A percentile compares a stretch with the other conserved stretches of the same genome.
These are phyloP conservation scores for Lissocephala sabroskyi DNA, from an alignment of 2,888 invertebrate genomes.

Conservation along the genomic window DNA sequence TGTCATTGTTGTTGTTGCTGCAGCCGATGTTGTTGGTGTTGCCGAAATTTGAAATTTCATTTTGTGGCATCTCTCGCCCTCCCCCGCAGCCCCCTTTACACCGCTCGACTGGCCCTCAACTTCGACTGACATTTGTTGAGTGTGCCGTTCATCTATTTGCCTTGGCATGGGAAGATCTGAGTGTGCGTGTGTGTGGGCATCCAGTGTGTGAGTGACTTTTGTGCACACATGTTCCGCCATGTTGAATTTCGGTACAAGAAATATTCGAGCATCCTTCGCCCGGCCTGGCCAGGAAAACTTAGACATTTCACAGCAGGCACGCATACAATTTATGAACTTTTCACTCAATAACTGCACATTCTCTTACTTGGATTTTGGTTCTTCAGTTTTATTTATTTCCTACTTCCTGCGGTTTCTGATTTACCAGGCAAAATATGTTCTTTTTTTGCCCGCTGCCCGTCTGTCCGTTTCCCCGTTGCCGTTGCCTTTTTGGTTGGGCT, in stretches of 20 bases:
- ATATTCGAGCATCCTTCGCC: constrained; percentile 11
- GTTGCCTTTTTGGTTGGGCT: no score
- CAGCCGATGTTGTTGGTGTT: constrained; percentile 15
- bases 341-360: neutral
- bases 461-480: no score
- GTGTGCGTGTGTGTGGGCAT: no score
- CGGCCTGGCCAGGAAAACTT: constrained; percentile 39
- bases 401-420: constrained; percentile 17
- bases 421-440: constrained; percentile 15
- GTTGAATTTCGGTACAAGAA: constrained; percentile 14
- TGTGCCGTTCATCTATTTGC: constrained; percentile 16
- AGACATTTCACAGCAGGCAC: constrained; percentile 24
- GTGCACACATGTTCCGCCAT: constrained; percentile 24
- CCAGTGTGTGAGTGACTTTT: neutral
- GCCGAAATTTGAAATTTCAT: constrained; percentile 46
- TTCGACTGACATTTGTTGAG: constrained; percentile 27
- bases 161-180: no score
- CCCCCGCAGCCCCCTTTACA: no score
- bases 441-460: no score
- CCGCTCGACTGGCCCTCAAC: no score
- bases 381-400: neutral
- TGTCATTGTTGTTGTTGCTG: constrained; percentile 6
- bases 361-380: no score
- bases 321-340: constrained; percentile 34
- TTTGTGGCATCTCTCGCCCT: constrained; percentile 15